A percentile compares a stretch with the other conserved stretches of the same genome.
These are phyloP conservation scores for Eupsilia transversa DNA, from an alignment of 2,888 invertebrate species.

Conservation along the genomic window DNA sequence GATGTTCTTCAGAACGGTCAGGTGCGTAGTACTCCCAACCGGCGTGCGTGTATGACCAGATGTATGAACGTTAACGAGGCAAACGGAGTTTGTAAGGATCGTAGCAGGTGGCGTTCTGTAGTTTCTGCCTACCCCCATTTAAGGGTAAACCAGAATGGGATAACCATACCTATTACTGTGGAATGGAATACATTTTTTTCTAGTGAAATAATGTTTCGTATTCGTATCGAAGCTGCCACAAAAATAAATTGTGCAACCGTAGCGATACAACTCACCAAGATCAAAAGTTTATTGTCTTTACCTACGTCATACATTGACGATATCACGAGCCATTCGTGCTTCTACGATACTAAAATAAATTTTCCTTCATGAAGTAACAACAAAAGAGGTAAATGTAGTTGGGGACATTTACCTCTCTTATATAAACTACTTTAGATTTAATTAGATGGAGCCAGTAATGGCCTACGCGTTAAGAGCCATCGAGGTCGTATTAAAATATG, in stretches of 20 bases:
- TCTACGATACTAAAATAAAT: slow-evolving; percentile 8
- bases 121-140: no score
- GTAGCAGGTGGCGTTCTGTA: no score
- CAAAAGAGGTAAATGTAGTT: no score
- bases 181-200: background rate
- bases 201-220: background rate
- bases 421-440: slow-evolving; percentile 30
- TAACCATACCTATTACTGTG: no score
- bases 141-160: no score
- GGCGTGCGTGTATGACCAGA: no score
- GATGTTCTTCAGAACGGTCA: no score
- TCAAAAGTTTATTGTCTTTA: background rate
- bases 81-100: no score
- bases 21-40: no score
- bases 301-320: slow-evolving; percentile 4
- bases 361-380: background rate
- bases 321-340: background rate
- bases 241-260: background rate
- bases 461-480: slow-evolving; percentile 26
- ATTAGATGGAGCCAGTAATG: slow-evolving; percentile 31
- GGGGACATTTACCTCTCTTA: slow-evolving; percentile 35
- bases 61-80: no score
- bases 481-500: slow-evolving; percentile 61
- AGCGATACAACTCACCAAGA: background rate
- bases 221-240: background rate